Evolutionary conservation across 2,888 invertebrate species (phyloP).

Genomic region (Zele albiditarsus): DNA sequence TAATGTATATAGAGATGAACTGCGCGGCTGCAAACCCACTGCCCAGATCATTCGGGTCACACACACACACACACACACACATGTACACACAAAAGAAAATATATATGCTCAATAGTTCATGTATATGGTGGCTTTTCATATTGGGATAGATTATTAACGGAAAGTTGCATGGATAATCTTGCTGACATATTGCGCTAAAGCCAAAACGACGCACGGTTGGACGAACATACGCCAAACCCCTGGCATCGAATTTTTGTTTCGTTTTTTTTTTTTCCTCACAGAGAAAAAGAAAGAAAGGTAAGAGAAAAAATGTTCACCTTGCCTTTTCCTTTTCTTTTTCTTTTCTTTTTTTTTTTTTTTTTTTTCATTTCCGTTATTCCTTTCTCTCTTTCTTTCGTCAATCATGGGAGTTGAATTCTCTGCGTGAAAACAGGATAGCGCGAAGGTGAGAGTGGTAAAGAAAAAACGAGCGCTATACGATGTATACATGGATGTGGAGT

Average conservation of each 20-base stretch:
- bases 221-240: constrained; percentile 58
- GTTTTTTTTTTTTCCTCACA: constrained; percentile 25
- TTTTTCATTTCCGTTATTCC: constrained; percentile 18
- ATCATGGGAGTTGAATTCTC: constrained; percentile 42
- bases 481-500: constrained; percentile 33
- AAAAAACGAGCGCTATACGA: constrained; percentile 12
- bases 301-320: constrained; percentile 44
- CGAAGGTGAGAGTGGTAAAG: background rate
- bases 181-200: constrained; percentile 68
- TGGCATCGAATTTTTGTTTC: constrained; percentile 33
- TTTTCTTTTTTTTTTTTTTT: constrained; percentile 25
- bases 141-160: constrained; percentile 52
- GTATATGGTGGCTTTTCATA: constrained; percentile 48
- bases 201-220: constrained; percentile 61
- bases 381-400: constrained; percentile 40
- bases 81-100: background rate
- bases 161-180: constrained; percentile 71
- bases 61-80: background rate
- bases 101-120: constrained; percentile 15
- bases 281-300: background rate
- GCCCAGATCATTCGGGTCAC: background rate
- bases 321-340: constrained; percentile 30
- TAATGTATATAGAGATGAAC: constrained; percentile 16
- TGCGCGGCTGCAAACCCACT: constrained; percentile 11
- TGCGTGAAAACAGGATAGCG: background rate